Evolutionary conservation across 2,797 vertebrate genomes (phyloP).

Genomic region (Acanthopagrus latus): DNA sequence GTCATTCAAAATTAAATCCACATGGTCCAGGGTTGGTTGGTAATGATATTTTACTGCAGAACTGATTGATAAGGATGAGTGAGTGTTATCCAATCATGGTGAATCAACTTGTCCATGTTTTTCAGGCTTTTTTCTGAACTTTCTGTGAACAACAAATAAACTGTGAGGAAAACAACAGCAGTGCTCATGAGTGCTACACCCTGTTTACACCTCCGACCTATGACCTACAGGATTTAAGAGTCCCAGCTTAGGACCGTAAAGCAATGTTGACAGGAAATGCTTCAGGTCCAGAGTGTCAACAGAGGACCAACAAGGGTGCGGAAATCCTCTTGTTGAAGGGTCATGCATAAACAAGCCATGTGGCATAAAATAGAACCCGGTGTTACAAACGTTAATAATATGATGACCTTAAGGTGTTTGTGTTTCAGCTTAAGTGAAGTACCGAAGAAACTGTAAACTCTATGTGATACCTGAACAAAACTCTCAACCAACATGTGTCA

Average conservation of each 20-base stretch:
- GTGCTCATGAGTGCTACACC: background rate
- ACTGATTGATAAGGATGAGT: background rate
- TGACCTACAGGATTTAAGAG: slow-evolving; percentile 53
- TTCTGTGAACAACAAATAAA: slow-evolving; percentile 1
- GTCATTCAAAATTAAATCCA: background rate
- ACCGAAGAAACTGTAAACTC: background rate
- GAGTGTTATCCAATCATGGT: background rate
- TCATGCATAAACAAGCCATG: background rate
- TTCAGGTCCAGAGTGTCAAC: slow-evolving; percentile 1
- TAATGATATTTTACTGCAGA: background rate
- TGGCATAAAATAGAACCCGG: background rate
- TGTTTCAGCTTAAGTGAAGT: background rate
- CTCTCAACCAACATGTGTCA: background rate
- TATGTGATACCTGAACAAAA: background rate
- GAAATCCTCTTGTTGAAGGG: slow-evolving; percentile 19
- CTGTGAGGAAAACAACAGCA: background rate
- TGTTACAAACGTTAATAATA: background rate
- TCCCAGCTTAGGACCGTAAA: slow-evolving; percentile 27
- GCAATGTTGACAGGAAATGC: slow-evolving; percentile 50
- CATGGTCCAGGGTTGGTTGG: too few relatives aligned
- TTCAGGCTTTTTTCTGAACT: background rate
- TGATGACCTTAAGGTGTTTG: background rate
- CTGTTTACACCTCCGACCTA: slow-evolving; percentile 32
- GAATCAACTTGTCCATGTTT: background rate
- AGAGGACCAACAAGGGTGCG: slow-evolving; percentile 3